These are phyloP conservation scores for Parazoanthus atlanticus DNA, from an alignment of 92 coral and sea anemone species.

Conservation along the genomic window DNA sequence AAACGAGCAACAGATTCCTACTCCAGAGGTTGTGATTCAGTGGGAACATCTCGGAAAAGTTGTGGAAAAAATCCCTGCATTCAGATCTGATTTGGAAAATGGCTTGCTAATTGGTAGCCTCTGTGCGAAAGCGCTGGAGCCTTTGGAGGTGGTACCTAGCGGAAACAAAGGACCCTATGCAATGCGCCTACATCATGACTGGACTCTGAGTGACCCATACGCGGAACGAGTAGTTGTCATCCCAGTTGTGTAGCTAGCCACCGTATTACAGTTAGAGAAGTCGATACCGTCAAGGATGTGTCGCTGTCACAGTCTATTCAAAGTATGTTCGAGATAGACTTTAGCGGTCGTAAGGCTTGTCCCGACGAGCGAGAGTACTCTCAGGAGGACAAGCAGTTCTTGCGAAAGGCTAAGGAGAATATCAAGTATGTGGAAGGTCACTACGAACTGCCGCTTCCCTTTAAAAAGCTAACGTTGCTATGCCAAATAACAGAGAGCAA, in stretches of 20 bases:
- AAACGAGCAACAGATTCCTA: constrained; percentile 54
- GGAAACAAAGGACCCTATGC: constrained; percentile 71
- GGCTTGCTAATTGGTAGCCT: constrained; percentile 70
- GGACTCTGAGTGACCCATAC: constrained; percentile 66
- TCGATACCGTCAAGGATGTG: constrained; percentile 52
- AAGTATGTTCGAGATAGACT: constrained; percentile 67
- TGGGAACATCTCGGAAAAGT: constrained; percentile 64
- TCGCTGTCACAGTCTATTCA: constrained; percentile 46
- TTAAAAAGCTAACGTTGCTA: constrained; percentile 42
- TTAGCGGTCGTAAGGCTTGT: constrained; percentile 46
- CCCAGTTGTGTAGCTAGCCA: constrained; percentile 17
- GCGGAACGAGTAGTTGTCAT: background rate
- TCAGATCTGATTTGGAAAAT: constrained; percentile 57
- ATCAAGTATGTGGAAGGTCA: constrained; percentile 55
- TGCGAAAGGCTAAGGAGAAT: constrained; percentile 47
- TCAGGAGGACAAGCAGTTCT: constrained; percentile 64
- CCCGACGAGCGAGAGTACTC: constrained; percentile 59
- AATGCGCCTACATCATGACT: constrained; percentile 65
- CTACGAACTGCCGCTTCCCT: constrained; percentile 69
- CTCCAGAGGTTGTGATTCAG: constrained; percentile 49
- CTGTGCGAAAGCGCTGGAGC: constrained; percentile 68
- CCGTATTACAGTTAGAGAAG: constrained; percentile 58
- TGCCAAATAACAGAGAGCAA: constrained; percentile 67
- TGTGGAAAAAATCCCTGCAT: constrained; percentile 52
- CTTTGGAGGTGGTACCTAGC: constrained; percentile 66